Evolutionary conservation across 2,888 invertebrate species (phyloP), one percentile per base, ranked within the genome.

Genomic region (Parnassius glacialis): DNA sequence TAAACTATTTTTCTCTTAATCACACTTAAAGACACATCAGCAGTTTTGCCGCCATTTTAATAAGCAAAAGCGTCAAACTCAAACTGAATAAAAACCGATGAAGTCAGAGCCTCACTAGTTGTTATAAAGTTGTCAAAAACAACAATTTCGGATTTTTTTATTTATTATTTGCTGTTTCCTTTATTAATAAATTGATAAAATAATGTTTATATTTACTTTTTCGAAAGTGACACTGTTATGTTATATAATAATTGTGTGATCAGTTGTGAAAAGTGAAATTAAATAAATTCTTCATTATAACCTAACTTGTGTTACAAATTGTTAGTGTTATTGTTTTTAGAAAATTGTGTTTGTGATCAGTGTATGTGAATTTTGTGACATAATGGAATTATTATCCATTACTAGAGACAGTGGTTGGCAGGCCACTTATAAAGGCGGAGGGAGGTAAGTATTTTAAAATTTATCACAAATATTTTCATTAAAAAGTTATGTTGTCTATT

Each of bases 91-190:
- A 45, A 59, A 62, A 62, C 62, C 62, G 56, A 43, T 56, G 52
- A 57, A 43, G 42, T 45, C 9, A 47, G 57, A 50, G 42, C 42
- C 34, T 70, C 70, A 68, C 70, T 72, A 70, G 70, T 71, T 74
- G 72, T 71, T 71, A 65, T 71, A 68, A 64, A 68, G 57, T 67
- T 71, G 71, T 70, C 70, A 74, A 72, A 68, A 69, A 65, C 64
- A 64, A 56, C 10, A 59, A 56, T 63, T 62, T 57, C n/a, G 56
- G 52, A 12, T 64, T 64, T 61, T 65, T 62, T 60, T 71, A 65
- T 68, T 64, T 69, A 64, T 61, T 42, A n/a, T n/a, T 12, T 25
- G 47, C 7, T 1, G 5, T 13, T 13, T 48, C 13, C 13, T 48
- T 48, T 16, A 12, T 12, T 45, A n/a, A n/a, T 11, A 5, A n/a